Conservation (phyloP, 2,797 vertebrate species). For the Rallus crepitans region DNA sequence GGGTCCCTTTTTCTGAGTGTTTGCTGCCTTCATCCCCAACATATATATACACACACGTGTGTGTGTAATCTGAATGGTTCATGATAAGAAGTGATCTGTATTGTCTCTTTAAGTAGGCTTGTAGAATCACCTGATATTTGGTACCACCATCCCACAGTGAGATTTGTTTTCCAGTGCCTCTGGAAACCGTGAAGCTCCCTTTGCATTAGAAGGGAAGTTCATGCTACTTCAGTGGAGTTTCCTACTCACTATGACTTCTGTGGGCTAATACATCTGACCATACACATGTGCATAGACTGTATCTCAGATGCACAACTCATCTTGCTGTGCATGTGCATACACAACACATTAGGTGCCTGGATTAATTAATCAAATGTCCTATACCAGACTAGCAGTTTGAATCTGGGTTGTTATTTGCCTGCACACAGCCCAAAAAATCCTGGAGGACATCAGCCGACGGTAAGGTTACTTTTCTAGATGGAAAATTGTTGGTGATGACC, state of each 20-base stretch:
- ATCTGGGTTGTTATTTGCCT: neutral
- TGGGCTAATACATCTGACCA: neutral
- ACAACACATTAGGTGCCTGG: neutral
- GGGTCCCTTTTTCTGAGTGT: neutral
- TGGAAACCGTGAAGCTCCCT: neutral
- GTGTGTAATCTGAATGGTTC: neutral
- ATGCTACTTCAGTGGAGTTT: neutral
- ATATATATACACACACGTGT: neutral
- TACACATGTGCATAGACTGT: accelerated
- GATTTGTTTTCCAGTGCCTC: neutral
- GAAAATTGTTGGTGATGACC: neutral
- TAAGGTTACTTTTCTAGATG: neutral
- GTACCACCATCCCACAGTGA: neutral
- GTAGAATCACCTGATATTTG: neutral
- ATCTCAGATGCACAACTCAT: neutral
- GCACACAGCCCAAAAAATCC: neutral
- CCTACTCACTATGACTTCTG: accelerated
- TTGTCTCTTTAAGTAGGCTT: neutral
- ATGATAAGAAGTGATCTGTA: neutral
- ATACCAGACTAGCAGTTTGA: neutral
- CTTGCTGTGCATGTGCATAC: neutral
- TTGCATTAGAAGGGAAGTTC: neutral
- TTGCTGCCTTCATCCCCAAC: neutral
- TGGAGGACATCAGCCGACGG: neutral
- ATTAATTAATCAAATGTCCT: neutral